Conservation (phyloP, 2,113 vertebrate genomes). For the Leiothrix lutea region DNA sequence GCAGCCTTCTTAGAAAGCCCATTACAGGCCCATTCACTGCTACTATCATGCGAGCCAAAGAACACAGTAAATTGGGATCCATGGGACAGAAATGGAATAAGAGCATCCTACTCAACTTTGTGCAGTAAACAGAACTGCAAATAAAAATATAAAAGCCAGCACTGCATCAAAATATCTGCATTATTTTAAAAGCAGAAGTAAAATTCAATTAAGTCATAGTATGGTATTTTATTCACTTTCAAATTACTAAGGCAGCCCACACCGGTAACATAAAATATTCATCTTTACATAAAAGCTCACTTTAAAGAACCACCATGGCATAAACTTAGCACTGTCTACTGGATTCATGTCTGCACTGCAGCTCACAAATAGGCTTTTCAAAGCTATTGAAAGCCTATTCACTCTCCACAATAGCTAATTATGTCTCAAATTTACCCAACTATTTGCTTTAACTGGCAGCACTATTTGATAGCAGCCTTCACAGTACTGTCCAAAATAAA, state of each 20-base stretch:
- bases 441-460: background rate
- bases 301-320: background rate
- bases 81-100: background rate
- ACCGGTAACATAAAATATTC: background rate
- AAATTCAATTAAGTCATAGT: background rate
- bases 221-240: background rate
- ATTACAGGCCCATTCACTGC: background rate
- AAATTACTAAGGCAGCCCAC: background rate
- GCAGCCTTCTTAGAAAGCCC: background rate
- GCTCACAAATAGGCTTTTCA: background rate
- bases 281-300: background rate
- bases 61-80: background rate
- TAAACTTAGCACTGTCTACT: background rate
- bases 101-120: background rate
- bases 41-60: background rate
- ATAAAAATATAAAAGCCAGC: background rate
- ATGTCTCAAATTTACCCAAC: background rate
- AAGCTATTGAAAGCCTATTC: background rate
- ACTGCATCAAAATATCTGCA: background rate
- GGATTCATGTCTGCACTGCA: background rate
- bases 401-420: background rate
- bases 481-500: background rate
- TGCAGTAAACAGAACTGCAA: background rate
- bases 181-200: background rate
- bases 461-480: background rate